A percentile compares a stretch with the other conserved stretches of the same genome.
Conservation (phyloP, 2,113 vertebrate species). For the Labeo catla region DNA sequence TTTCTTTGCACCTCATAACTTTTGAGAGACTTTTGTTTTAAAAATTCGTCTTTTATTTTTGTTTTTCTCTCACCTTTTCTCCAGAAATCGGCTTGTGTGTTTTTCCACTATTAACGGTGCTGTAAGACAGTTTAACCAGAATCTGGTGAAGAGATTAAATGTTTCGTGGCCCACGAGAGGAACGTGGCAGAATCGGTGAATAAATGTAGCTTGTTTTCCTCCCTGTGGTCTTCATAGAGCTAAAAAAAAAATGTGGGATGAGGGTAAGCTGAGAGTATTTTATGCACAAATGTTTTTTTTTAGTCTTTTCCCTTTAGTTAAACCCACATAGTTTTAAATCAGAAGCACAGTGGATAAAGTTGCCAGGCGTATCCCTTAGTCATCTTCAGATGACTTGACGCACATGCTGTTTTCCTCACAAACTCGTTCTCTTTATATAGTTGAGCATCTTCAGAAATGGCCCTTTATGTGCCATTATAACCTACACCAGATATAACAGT, state of each 20-base stretch:
- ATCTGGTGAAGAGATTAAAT: conserved; percentile 6
- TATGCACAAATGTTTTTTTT: background rate
- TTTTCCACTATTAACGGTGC: background rate
- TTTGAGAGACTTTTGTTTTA: conserved; percentile 1
- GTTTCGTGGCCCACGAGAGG: background rate
- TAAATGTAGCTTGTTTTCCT: background rate
- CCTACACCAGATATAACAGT: background rate
- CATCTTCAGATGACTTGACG: conserved; percentile 30
- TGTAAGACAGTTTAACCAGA: conserved; percentile 1
- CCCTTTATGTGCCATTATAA: background rate
- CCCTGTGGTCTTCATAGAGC: background rate
- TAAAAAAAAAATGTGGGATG: background rate
- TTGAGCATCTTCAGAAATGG: background rate
- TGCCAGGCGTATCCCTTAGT: conserved; percentile 19
- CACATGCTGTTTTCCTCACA: background rate
- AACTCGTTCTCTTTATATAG: background rate
- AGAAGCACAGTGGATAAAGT: conserved; percentile 14
- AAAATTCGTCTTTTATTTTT: conserved; percentile 1
- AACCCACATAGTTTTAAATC: conserved; percentile 38
- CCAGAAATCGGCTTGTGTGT: background rate
- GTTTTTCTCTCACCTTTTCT: conserved; percentile 20
- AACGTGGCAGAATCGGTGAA: background rate
- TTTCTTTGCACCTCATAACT: background rate
- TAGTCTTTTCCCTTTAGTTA: background rate
- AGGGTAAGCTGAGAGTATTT: background rate